Conservation (phyloP, 2,888 invertebrate species). For the Electrophaes corylata region DNA sequence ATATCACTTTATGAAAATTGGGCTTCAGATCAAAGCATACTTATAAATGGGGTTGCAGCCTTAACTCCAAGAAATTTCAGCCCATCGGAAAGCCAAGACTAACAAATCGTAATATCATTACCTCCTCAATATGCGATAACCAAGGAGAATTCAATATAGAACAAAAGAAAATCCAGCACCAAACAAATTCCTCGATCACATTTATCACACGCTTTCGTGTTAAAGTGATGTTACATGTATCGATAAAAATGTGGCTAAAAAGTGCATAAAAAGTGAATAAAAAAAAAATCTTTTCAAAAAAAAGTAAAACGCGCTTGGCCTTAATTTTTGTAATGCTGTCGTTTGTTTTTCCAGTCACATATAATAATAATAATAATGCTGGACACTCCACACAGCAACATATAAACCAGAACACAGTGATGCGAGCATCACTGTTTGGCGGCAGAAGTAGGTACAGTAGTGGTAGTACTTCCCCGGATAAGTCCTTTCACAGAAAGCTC, state of each 20-base stretch:
- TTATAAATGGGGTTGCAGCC: not conserved
- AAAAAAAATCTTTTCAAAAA: not conserved
- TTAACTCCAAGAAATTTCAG: slow-evolving; percentile 16
- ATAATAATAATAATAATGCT: no score
- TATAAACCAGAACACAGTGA: no score
- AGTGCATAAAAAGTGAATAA: not conserved
- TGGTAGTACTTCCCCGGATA: no score
- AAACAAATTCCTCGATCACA: slow-evolving; percentile 42
- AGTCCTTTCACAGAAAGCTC: no score
- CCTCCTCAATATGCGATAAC: slow-evolving; percentile 43
- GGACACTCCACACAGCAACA: no score
- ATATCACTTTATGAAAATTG: no score
- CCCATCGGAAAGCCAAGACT: slow-evolving; percentile 30
- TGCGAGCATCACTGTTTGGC: no score
- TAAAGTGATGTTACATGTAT: slow-evolving; percentile 23
- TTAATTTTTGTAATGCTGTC: no score
- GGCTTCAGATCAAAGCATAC: not conserved
- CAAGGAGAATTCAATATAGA: slow-evolving; percentile 41
- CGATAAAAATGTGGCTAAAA: no score
- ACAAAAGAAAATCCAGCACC: slow-evolving; percentile 41
- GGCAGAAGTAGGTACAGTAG: no score
- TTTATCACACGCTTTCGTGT: slow-evolving; percentile 37
- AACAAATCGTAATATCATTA: slow-evolving; percentile 42
- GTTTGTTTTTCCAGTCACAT: no score
- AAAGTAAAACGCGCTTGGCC: no score